These are phyloP conservation scores for Steinernema hermaphroditum DNA, from an alignment of 2,888 invertebrate genomes.

Conservation along the genomic window DNA sequence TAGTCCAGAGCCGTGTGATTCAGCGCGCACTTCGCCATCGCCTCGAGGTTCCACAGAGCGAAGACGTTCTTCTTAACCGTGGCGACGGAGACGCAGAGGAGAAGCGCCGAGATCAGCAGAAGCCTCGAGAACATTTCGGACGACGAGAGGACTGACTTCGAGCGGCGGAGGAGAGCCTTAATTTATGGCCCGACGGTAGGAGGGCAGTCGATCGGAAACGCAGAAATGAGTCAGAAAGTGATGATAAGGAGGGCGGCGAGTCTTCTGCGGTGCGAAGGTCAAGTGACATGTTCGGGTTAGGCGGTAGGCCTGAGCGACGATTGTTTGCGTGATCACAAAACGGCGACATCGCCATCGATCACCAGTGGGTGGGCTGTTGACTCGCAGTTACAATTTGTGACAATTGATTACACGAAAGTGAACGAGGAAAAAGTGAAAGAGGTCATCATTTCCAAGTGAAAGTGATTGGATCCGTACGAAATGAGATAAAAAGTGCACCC, in stretches of 20 bases:
- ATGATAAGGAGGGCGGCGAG: not conserved
- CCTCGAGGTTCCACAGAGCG: conserved; percentile 63
- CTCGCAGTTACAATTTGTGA: too few relatives aligned
- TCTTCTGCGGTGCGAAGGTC: too few relatives aligned
- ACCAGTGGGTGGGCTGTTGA: too few relatives aligned
- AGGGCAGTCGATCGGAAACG: not conserved
- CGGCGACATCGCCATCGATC: too few relatives aligned
- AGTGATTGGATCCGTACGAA: too few relatives aligned
- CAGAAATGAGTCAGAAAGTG: not conserved
- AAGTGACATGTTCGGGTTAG: too few relatives aligned
- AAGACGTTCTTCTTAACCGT: conserved; percentile 19
- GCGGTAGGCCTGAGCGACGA: too few relatives aligned
- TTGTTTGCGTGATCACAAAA: too few relatives aligned
- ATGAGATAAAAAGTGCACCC: too few relatives aligned
- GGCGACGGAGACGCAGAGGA: not conserved
- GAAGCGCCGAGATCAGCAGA: conserved; percentile 10
- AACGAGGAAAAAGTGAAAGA: too few relatives aligned
- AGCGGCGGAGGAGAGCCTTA: not conserved
- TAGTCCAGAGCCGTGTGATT: conserved; percentile 60
- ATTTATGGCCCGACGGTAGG: conserved; percentile 20
- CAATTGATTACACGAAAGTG: too few relatives aligned
- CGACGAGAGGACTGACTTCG: not conserved
- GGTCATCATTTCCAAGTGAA: too few relatives aligned
- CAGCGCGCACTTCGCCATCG: conserved; percentile 59
- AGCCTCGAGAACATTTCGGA: not conserved